These are phyloP conservation scores for Helarctos malayanus DNA, from an alignment of 2,797 vertebrate species.

Conservation along the genomic window DNA sequence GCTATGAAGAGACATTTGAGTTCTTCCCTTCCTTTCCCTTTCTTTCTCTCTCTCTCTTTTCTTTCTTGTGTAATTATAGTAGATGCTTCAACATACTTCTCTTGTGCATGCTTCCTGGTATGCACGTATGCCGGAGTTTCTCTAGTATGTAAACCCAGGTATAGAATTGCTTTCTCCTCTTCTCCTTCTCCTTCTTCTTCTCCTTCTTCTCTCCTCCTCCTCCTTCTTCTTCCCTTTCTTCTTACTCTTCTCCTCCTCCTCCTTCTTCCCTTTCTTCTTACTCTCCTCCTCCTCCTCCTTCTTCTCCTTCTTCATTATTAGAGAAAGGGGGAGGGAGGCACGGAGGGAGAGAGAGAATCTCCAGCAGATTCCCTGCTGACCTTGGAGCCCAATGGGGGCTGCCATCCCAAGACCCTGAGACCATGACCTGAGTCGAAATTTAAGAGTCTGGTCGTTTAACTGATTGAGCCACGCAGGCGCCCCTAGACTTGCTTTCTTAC, in stretches of 20 bases:
- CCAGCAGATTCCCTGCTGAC: background rate
- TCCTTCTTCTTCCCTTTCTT: accelerated
- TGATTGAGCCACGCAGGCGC: background rate
- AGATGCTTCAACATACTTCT: background rate
- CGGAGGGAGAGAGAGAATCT: background rate
- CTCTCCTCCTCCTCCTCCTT: too few relatives aligned
- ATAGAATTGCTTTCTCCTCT: background rate
- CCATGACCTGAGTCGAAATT: background rate
- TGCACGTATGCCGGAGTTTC: background rate
- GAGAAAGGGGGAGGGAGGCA: background rate
- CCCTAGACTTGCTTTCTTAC: background rate
- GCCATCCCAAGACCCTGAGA: too few relatives aligned
- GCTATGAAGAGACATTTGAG: background rate
- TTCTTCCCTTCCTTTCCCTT: background rate
- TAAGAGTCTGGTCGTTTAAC: background rate
- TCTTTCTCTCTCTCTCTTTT: background rate
- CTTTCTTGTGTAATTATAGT: background rate
- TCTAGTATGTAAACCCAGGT: background rate
- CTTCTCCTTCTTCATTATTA: too few relatives aligned
- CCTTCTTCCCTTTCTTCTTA: too few relatives aligned
- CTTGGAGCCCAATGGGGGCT: too few relatives aligned
- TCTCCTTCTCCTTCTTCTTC: accelerated
- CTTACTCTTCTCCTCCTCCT: too few relatives aligned
- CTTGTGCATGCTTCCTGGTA: background rate
- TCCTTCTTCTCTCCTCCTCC: too few relatives aligned